Percentiles rank a stretch among this genome's conserved stretches.
Evolutionary conservation across 2,797 vertebrate species (phyloP).

Genomic region (Tarsius wallacei): DNA sequence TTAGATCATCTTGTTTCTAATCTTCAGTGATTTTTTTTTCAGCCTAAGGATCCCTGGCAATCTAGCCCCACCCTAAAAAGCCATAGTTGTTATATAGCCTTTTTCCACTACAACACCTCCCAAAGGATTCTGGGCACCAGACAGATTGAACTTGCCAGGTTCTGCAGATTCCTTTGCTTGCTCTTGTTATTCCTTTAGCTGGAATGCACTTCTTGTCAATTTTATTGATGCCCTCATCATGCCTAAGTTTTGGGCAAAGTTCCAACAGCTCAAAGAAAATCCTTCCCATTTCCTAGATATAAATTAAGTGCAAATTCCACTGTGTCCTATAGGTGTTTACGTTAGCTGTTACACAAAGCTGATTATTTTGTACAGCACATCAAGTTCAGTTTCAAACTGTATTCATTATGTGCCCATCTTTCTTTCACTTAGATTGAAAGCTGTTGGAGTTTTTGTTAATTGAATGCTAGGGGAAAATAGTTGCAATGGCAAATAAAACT

Average conservation of each 20-base stretch:
- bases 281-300: not conserved
- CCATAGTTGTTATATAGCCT: not conserved
- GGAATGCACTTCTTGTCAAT: not conserved
- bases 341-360: not conserved
- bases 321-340: not conserved
- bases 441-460: not conserved
- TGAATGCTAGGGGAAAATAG: not conserved
- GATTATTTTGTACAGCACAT: not conserved
- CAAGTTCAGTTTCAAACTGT: not conserved
- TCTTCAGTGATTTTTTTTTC: not conserved
- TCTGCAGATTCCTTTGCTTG: not conserved
- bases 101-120: not conserved
- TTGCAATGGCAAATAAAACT: not conserved
- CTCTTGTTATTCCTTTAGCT: not conserved
- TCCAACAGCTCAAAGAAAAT: not conserved
- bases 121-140: not conserved
- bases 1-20: slow-evolving; percentile 5
- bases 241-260: not conserved
- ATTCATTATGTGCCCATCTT: not conserved
- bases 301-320: not conserved
- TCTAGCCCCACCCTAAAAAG: not conserved
- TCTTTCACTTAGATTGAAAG: not conserved
- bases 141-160: not conserved
- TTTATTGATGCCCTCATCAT: not conserved
- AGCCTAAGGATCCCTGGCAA: not conserved